Conservation (phyloP, 2,888 invertebrate species). For the Acanthosepion lycidas region DNA sequence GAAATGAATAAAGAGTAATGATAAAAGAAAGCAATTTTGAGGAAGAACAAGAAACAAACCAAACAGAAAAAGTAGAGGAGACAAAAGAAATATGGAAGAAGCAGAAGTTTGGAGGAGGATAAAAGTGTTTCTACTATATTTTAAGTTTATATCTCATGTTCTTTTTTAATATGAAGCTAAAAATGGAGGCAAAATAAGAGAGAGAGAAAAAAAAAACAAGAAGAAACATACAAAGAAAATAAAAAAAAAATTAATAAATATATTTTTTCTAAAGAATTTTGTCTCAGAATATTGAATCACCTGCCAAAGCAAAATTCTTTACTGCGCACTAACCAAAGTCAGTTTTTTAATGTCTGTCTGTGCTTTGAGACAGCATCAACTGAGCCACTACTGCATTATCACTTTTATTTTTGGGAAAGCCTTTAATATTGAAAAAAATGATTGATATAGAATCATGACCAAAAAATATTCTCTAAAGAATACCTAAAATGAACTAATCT, state of each 20-base stretch:
- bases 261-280: background rate
- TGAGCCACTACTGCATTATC: background rate
- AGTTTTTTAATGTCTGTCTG: constrained; percentile 1
- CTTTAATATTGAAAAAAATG: background rate
- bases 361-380: background rate
- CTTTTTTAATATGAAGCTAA: background rate
- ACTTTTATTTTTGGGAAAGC: background rate
- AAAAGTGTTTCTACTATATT: background rate
- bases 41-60: background rate
- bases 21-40: no score
- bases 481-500: background rate
- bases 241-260: background rate
- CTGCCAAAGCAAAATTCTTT: background rate
- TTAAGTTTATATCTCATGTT: background rate
- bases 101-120: background rate
- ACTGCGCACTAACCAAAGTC: background rate
- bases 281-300: background rate
- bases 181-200: background rate
- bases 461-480: background rate
- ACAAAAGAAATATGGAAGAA: background rate
- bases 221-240: background rate
- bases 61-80: background rate
- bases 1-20: background rate
- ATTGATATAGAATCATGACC: background rate
- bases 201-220: background rate